Base-by-base conservation (phyloP, 2,888 invertebrate species). In the Peribatodes rhomboidaria region DNA sequence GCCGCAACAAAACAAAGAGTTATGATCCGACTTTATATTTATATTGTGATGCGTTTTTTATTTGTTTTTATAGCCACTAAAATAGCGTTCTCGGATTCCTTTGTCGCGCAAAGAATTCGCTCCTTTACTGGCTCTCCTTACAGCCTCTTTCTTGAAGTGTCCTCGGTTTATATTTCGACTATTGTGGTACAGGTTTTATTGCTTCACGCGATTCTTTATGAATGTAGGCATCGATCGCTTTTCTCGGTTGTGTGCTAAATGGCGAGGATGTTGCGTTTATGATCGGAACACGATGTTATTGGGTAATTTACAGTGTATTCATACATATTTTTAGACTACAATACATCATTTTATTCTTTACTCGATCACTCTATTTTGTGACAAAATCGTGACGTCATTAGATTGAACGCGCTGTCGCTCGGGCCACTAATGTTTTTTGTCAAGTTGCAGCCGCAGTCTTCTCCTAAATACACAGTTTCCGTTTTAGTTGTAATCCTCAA, bases 1-100 rank as follows among this genome's bases (percentile, higher is more conserved):
- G 77, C 74, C 81, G 82, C 80, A 85, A 86, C 87, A 86, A 89
- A 90, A 88, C 88, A 89, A 87, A 88, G 87, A 90, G 82, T 89
- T 90, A 91, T 89, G 89, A 86, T 84, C 81, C 83, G 73, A 77
- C 81, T 77, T 82, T 81, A 82, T 63, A 58, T 55, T 55, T 56
- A 61, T 81, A 80, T 82, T 81, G 82, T 84, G 83, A 85, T 85
- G 80, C 78, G 79, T 80, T 86, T 88, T 79, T 90, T 88, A 88
- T 89, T 84, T 81, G 81, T 81, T 88, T 87, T 88, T 89, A 89
- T 88, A 81, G 79, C 85, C 82, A 81, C 82, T 86, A 86, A 87
- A 88, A 79, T 81, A 79, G 73, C 82, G 83, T 80, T 84, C 78
- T 81, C 79, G 80, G 81, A 81, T 81, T 81, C 80, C 79, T 79